Conservation (phyloP, 2,113 vertebrate species). For the Camelus dromedarius region DNA sequence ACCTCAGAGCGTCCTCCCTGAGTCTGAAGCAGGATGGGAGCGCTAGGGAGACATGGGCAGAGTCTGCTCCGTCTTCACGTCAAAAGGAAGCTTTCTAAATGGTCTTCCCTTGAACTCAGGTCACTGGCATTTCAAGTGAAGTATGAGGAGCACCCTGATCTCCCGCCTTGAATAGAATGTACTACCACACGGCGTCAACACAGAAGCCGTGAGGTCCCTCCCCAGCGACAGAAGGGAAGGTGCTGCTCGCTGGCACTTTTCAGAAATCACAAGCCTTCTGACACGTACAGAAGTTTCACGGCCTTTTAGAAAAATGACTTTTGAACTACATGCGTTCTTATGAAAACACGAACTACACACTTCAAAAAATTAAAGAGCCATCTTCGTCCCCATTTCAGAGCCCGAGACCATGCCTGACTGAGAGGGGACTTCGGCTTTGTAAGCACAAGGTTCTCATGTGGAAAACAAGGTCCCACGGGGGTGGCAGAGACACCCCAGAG, state of each 20-base stretch:
- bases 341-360: neutral
- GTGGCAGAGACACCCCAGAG: neutral
- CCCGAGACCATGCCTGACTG: neutral
- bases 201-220: neutral
- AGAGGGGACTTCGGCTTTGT: rapidly evolving
- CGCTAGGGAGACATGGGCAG: rapidly evolving
- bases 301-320: neutral
- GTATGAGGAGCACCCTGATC: neutral
- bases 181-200: neutral
- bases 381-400: neutral
- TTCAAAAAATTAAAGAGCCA: neutral
- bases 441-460: neutral
- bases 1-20: neutral
- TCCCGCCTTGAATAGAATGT: neutral
- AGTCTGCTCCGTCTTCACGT: neutral
- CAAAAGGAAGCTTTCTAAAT: neutral
- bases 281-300: neutral
- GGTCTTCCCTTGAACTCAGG: neutral
- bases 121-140: neutral
- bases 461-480: neutral
- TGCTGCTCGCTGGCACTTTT: neutral
- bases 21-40: neutral
- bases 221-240: neutral
- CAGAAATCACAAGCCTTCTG: neutral
- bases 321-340: neutral